These are phyloP conservation scores for Mylabris phalerata DNA, from an alignment of 1,140 invertebrate species.

Conservation along the genomic window DNA sequence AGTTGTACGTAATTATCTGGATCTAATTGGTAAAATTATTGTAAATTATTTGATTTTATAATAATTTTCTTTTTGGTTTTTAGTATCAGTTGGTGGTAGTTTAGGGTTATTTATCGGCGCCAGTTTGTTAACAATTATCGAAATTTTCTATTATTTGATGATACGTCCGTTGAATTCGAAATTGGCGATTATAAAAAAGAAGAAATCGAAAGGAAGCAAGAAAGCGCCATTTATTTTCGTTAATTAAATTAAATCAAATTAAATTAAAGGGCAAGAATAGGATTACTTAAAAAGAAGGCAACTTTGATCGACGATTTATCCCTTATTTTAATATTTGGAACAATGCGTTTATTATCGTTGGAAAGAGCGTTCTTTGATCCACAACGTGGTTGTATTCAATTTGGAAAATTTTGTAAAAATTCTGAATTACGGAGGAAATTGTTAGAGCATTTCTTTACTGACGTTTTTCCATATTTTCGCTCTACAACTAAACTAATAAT, in stretches of 20 bases:
- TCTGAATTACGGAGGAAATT: too few relatives aligned
- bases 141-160: slow-evolving; percentile 50
- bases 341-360: too few relatives aligned
- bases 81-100: slow-evolving; percentile 58
- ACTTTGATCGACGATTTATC: neutral
- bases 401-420: too few relatives aligned
- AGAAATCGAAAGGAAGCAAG: neutral
- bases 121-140: slow-evolving; percentile 56
- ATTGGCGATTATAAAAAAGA: neutral
- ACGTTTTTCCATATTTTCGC: too few relatives aligned
- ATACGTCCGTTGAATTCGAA: slow-evolving; percentile 31
- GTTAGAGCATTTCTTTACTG: too few relatives aligned
- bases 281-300: too few relatives aligned
- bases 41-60: neutral
- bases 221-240: neutral
- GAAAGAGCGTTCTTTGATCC: too few relatives aligned
- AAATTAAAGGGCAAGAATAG: too few relatives aligned
- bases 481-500: too few relatives aligned
- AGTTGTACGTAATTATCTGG: neutral
- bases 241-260: neutral
- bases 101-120: slow-evolving; percentile 56
- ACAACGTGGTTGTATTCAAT: too few relatives aligned
- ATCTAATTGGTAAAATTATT: slow-evolving; percentile 3
- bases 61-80: neutral
- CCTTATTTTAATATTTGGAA: too few relatives aligned